Evolutionary conservation across 1,140 invertebrate genomes (phyloP).

Genomic region (Leptoteleia sp.): DNA sequence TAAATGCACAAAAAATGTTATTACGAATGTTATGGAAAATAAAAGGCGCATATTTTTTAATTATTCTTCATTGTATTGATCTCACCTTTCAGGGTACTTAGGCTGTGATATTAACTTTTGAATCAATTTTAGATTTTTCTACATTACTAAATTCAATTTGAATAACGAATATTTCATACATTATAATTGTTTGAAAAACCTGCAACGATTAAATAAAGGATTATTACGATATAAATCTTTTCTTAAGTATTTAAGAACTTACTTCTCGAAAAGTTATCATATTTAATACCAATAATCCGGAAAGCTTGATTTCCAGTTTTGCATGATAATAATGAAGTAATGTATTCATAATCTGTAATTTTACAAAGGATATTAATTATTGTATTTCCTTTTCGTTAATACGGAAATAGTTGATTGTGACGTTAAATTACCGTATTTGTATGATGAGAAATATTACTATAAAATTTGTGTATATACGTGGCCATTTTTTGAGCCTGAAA

Average conservation of each 20-base stretch:
- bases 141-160: slow-evolving; percentile 26
- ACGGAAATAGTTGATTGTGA: not conserved
- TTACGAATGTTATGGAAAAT: slow-evolving; percentile 22
- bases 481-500: slow-evolving; percentile 43
- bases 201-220: not conserved
- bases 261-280: slow-evolving; percentile 35
- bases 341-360: slow-evolving; percentile 18
- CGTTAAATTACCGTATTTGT: slow-evolving; percentile 26
- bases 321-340: slow-evolving; percentile 22
- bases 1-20: slow-evolving; percentile 13
- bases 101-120: not conserved
- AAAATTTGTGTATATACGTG: slow-evolving; percentile 20
- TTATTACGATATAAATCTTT: not conserved
- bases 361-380: not conserved
- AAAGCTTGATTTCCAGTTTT: slow-evolving; percentile 42
- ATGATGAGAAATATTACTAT: slow-evolving; percentile 8
- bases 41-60: slow-evolving; percentile 39
- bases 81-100: not conserved
- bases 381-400: not conserved
- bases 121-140: not conserved
- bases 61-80: not conserved
- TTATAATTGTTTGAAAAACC: slow-evolving; percentile 26
- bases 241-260: slow-evolving; percentile 5
- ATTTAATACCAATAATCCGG: slow-evolving; percentile 27
- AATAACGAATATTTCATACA: slow-evolving; percentile 47